Evolutionary conservation across 2,113 vertebrate genomes (phyloP), one percentile per base, ranked within the genome.

Genomic region (Cyanistes caeruleus): DNA sequence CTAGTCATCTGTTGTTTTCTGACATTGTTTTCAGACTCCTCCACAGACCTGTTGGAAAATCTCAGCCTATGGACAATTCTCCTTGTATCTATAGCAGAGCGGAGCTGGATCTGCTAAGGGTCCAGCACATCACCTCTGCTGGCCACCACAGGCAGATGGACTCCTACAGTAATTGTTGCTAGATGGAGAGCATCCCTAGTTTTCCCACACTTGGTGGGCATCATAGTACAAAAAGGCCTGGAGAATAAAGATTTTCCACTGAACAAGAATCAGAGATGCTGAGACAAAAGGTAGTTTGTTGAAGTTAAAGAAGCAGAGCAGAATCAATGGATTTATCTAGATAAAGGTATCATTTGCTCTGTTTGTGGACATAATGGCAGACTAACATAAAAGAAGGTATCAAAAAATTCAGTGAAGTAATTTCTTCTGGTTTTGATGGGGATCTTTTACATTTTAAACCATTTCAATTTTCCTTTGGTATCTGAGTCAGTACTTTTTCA

Each of bases 81-180:
- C 30, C 59, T 73, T 5, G 5, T 31, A 53, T 22, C 6, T 14
- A 28, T 5, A 5, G 15, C 39, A 59, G 16, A 41, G 46, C 31
- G 92, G 37, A 90, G 14, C 33, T 65, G 43, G 39, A 87, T 10
- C 44, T 70, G 39, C 11, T 53, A 39, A 70, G 5, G 19, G 39
- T 55, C 21, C 51, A 65, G 27, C 11, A 19, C 0, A 0, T 58
- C 37, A 62, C 33, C 46, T 76, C 79, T 62, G 33, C 21, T 18
- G 14, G 25, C 28, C 23, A 58, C 46, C 24, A 59, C 2, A 48
- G 17, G 39, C 33, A 91, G 25, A 17, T 22, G 69, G 49, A 21
- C 8, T 87, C 49, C 58, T 16, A 4, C 46, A 65, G n/a, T 15
- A 56, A 33, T 1, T 23, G 13, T 6, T 39, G 35, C 12, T 37